Percentiles rank a stretch among this genome's conserved stretches.
These are phyloP conservation scores for Venustaconcha ellipsiformis DNA, from an alignment of 1,140 invertebrate species.

Conservation along the genomic window DNA sequence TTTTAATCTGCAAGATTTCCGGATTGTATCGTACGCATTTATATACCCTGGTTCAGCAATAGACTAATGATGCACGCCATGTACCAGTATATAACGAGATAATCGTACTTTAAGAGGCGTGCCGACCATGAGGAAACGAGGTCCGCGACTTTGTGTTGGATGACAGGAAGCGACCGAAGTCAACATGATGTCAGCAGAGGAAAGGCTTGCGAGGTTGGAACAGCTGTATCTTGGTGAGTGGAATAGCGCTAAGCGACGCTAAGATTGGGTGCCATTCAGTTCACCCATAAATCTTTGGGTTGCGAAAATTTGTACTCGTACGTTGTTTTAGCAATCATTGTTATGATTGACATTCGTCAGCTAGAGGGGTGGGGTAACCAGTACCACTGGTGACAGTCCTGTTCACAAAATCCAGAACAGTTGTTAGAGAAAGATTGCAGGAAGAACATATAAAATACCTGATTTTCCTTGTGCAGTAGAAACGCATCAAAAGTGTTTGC, in stretches of 20 bases:
- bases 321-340: not conserved
- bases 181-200: slow-evolving; percentile 61
- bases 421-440: not conserved
- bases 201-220: slow-evolving; percentile 77
- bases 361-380: not conserved
- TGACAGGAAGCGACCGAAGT: slow-evolving; percentile 4
- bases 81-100: not conserved
- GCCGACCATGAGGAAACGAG: slow-evolving; percentile 1
- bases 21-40: not conserved
- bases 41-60: not conserved
- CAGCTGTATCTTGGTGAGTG: slow-evolving; percentile 74
- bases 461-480: too few species aligned
- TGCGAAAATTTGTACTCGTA: not conserved
- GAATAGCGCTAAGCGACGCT: slow-evolving; percentile 4
- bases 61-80: not conserved
- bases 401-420: not conserved
- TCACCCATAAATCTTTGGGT: not conserved
- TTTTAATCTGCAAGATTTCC: too few species aligned
- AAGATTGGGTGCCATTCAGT: not conserved
- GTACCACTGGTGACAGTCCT: too few species aligned
- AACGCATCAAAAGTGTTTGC: too few species aligned
- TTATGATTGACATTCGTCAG: not conserved
- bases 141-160: not conserved
- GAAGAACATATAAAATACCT: too few species aligned
- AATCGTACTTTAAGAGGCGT: not conserved